phyloP scores from a whole-genome alignment of 2,888 invertebrate species.

The Caenorhabditis panamensis region DNA sequence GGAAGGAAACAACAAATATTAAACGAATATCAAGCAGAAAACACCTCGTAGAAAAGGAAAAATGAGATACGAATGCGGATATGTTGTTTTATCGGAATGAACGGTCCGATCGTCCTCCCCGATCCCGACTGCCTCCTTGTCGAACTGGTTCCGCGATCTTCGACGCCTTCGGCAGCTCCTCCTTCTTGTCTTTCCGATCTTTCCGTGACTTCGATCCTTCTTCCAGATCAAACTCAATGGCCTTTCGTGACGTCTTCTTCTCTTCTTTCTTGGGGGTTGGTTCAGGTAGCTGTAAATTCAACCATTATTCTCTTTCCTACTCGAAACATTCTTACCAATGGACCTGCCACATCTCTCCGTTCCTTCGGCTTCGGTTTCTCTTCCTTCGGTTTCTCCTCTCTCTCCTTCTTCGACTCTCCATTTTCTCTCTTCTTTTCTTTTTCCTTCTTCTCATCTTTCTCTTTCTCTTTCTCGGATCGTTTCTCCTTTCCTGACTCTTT shows the following conservation, averaged over 20 bases:
- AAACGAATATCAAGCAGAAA: neutral
- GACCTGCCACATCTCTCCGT: constrained; percentile 35
- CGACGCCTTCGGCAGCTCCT: constrained; percentile 33
- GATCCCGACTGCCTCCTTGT: constrained; percentile 26
- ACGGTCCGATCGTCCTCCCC: constrained; percentile 11
- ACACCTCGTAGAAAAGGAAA: neutral
- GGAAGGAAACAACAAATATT: neutral
- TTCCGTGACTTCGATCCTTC: constrained; percentile 22
- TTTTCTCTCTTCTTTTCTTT: constrained; percentile 34
- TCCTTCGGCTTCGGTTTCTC: constrained; percentile 20
- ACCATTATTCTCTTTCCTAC: neutral
- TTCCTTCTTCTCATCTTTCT: constrained; percentile 36
- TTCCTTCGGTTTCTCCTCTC: constrained; percentile 25
- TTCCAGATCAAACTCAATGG: constrained; percentile 40
- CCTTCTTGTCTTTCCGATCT: constrained; percentile 33
- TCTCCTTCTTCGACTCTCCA: constrained; percentile 21
- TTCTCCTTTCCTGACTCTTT: constrained; percentile 24
- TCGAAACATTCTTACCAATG: constrained; percentile 6
- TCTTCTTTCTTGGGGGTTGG: constrained; percentile 23
- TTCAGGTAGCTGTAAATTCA: constrained; percentile 26
- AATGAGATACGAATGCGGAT: constrained; percentile 21
- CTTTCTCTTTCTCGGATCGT: constrained; percentile 18
- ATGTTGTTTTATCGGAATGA: constrained; percentile 12
- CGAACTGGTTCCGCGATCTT: constrained; percentile 33
- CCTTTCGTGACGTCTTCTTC: constrained; percentile 26